Evolutionary conservation across 1,140 invertebrate genomes (phyloP).

Genomic region (Drosophila kikkawai): DNA sequence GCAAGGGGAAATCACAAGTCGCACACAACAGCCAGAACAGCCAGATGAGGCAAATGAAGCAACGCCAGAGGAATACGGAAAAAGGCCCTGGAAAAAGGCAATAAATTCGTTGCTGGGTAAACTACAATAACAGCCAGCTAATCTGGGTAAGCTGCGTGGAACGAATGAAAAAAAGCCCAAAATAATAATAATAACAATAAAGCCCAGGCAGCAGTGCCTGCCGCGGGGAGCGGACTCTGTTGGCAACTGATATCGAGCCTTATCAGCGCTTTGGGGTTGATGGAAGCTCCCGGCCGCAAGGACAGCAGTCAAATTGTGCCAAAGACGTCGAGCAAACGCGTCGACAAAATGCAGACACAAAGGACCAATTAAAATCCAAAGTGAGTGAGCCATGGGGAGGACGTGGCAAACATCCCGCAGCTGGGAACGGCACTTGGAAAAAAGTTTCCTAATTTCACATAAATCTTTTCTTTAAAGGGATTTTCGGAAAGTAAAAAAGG

Average conservation of each 20-base stretch:
- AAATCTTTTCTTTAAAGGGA: background rate
- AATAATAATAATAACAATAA: constrained; percentile 84
- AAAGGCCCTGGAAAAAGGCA: constrained; percentile 28
- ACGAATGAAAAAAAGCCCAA: constrained; percentile 78
- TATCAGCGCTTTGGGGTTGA: constrained; percentile 43
- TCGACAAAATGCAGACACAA: constrained; percentile 71
- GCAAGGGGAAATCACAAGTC: constrained; percentile 50
- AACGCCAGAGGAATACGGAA: constrained; percentile 38
- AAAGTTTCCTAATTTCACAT: background rate
- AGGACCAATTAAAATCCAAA: constrained; percentile 83
- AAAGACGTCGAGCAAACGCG: constrained; percentile 49
- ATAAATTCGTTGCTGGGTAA: constrained; percentile 45
- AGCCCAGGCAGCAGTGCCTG: constrained; percentile 22
- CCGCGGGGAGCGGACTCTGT: constrained; percentile 13
- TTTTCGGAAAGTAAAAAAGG: background rate
- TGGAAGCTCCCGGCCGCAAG: constrained; percentile 26
- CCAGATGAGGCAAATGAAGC: constrained; percentile 44
- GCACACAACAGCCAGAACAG: constrained; percentile 1
- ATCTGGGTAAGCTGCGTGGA: constrained; percentile 83
- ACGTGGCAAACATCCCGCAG: constrained; percentile 18
- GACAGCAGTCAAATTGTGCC: constrained; percentile 41
- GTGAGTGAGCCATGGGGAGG: constrained; percentile 45
- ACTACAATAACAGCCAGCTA: constrained; percentile 69
- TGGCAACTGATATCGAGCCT: constrained; percentile 51
- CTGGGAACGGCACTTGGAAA: constrained; percentile 23